These are phyloP conservation scores for Heliopora coerulea DNA, from an alignment of 92 coral and sea anemone genomes.

Conservation along the genomic window DNA sequence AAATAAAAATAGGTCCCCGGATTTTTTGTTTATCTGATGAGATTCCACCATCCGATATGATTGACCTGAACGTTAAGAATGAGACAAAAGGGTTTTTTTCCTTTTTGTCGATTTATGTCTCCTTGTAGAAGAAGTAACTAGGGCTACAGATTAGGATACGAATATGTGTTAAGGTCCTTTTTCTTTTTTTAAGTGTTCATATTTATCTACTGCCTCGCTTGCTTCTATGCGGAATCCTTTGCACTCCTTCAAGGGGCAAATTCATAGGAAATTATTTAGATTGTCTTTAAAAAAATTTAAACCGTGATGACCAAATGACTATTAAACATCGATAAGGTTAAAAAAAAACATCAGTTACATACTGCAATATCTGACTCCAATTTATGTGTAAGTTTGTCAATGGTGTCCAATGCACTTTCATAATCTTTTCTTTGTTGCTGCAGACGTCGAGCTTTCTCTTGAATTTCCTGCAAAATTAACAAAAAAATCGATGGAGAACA, in stretches of 20 bases:
- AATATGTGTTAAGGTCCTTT: no score
- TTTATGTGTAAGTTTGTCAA: slow-evolving; percentile 77
- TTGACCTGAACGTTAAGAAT: no score
- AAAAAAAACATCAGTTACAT: slow-evolving; percentile 3
- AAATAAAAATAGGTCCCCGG: not conserved
- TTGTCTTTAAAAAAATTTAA: no score
- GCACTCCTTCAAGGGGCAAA: slow-evolving; percentile 64
- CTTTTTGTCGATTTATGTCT: no score
- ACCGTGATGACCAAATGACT: no score
- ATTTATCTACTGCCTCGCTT: slow-evolving; percentile 68
- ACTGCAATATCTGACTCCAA: slow-evolving; percentile 82
- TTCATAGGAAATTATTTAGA: no score
- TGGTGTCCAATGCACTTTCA: slow-evolving; percentile 79
- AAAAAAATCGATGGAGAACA: no score
- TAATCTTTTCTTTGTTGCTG: slow-evolving; percentile 90
- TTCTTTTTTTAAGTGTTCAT: slow-evolving; percentile 76
- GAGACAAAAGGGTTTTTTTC: no score
- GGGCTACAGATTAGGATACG: no score
- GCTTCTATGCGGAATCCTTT: slow-evolving; percentile 62
- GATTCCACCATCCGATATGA: no score
- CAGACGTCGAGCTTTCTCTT: slow-evolving; percentile 92
- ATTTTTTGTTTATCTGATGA: not conserved
- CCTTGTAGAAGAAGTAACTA: no score
- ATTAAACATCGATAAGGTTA: no score
- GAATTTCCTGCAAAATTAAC: slow-evolving; percentile 85